Evolutionary conservation across 1,140 invertebrate genomes (phyloP), one percentile per base, ranked within the genome.

Genomic region (Bathynomus jamesi): DNA sequence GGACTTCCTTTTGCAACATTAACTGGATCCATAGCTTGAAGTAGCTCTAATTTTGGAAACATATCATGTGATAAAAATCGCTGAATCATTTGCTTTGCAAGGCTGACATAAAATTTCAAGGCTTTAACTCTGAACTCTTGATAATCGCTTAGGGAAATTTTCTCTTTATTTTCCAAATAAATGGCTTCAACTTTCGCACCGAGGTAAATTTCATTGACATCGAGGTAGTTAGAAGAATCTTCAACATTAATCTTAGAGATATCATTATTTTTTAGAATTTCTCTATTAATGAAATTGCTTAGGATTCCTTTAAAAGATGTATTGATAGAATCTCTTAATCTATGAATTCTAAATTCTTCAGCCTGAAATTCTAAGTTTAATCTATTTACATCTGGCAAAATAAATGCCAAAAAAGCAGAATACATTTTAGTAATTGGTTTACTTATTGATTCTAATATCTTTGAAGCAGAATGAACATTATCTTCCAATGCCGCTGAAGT

Each of bases 131-230:
- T 62, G 61, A 74, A 74, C 61, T 74, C 25, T 31, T 69, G 27
- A 5, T 60, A 29, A 21, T 70, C 72, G 65, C 28, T 74, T 31
- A 27, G 32, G n/a, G 3, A 10, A 24, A 66, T 66, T 21, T 74
- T 70, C 24, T 32, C 10, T 65, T 67, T 28, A 64, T 65, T 30
- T 40, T 74, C 62, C 28, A 66, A 46, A 21, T 27, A 40, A 74
- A 74, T 66, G 60, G 61, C 69, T 46, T 74, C 72, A 53, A 62
- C 64, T 70, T n/a, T n/a, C n/a, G n/a, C n/a, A n/a, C n/a, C n/a
- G n/a, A n/a, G n/a, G n/a, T n/a, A n/a, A n/a, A n/a, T n/a, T n/a
- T n/a, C n/a, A n/a, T n/a, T n/a, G n/a, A n/a, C n/a, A n/a, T n/a
- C n/a, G n/a, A 70, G 61, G 24, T 70, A 70, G 28, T 28, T 69